Conservation (phyloP, 2,888 invertebrate genomes). For the Monoplex corrugatus region DNA sequence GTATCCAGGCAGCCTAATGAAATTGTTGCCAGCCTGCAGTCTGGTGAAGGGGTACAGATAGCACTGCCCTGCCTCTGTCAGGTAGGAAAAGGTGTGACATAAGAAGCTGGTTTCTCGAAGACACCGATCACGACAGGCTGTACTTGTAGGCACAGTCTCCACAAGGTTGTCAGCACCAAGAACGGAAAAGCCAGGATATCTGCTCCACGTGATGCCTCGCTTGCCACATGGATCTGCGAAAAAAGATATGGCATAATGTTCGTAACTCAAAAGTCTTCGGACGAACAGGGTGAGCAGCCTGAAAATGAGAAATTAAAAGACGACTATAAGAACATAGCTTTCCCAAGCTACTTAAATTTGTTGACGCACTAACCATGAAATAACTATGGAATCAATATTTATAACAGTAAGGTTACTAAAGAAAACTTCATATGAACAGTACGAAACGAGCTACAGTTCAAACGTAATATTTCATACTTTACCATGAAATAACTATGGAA, state of each 20-base stretch:
- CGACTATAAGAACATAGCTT: too few species aligned
- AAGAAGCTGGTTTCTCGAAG: constrained; percentile 62
- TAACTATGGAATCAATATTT: too few species aligned
- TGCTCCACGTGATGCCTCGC: constrained; percentile 56
- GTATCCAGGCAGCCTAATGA: constrained; percentile 62
- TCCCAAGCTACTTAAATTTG: too few species aligned
- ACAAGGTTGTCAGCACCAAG: constrained; percentile 49
- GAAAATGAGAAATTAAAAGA: too few species aligned
- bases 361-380: too few species aligned
- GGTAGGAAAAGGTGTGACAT: constrained; percentile 62
- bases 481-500: too few species aligned
- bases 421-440: too few species aligned
- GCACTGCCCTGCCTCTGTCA: constrained; percentile 58
- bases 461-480: too few species aligned
- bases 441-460: too few species aligned
- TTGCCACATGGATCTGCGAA: constrained; percentile 66
- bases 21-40: constrained; percentile 51
- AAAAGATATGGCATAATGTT: neutral
- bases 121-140: constrained; percentile 62
- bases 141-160: constrained; percentile 48
- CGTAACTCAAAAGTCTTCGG: too few species aligned
- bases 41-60: constrained; percentile 56
- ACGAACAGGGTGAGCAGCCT: too few species aligned
- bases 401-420: too few species aligned
- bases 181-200: constrained; percentile 61